These are phyloP conservation scores for Gopherus evgoodei DNA, from an alignment of 2,113 vertebrate genomes.

Conservation along the genomic window DNA sequence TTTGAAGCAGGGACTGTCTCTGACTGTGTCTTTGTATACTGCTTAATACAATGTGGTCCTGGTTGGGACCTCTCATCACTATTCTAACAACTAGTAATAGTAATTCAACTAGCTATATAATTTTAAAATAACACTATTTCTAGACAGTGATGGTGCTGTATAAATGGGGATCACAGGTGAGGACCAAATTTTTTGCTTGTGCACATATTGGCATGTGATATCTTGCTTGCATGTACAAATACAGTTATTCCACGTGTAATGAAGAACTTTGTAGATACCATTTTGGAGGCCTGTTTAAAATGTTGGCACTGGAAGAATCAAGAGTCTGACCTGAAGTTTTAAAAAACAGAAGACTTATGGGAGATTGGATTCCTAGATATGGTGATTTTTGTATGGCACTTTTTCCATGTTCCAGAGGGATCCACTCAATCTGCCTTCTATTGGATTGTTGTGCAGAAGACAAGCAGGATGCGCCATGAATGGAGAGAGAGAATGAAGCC, in stretches of 20 bases:
- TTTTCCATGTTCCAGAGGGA: background rate
- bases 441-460: background rate
- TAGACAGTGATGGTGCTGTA: background rate
- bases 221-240: background rate
- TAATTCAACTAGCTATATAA: background rate
- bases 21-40: background rate
- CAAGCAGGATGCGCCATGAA: background rate
- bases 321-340: background rate
- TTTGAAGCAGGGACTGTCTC: background rate
- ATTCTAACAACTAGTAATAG: background rate
- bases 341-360: background rate
- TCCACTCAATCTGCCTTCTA: background rate
- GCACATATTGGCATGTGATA: background rate
- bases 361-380: background rate
- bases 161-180: background rate
- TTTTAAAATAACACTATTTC: background rate
- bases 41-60: background rate
- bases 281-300: background rate
- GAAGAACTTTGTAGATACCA: background rate
- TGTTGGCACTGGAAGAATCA: background rate
- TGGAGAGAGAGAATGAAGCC: background rate
- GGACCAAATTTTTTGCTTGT: background rate
- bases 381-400: background rate
- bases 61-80: background rate
- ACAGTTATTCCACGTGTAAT: fast-evolving